Conservation (phyloP, 2,797 vertebrate genomes). For the Urosaurus nigricauda region DNA sequence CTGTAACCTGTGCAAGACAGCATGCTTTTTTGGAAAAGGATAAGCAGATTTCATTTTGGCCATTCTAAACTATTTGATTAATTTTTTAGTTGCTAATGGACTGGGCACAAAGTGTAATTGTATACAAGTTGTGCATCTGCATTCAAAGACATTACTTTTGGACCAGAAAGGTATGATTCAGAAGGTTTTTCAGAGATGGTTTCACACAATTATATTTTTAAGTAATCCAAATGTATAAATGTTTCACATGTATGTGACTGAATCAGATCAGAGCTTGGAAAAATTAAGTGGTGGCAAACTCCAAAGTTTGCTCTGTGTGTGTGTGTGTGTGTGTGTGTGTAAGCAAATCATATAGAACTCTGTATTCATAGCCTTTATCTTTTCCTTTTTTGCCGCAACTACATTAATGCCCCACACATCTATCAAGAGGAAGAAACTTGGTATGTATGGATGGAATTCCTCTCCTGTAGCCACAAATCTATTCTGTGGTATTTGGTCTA, state of each 20-base stretch:
- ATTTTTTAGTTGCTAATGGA: conserved; percentile 55
- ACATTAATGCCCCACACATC: not conserved
- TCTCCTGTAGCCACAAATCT: not conserved
- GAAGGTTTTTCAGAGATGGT: conserved; percentile 45
- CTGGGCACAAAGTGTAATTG: conserved; percentile 11
- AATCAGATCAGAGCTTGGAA: conserved; percentile 41
- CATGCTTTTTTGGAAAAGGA: conserved; percentile 55
- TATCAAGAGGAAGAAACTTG: not conserved
- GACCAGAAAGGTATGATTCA: conserved; percentile 42
- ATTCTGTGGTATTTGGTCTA: not conserved
- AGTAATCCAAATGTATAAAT: conserved; percentile 41
- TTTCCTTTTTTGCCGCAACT: not conserved
- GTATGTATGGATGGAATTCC: not conserved
- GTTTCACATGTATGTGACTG: conserved; percentile 3
- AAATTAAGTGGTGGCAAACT: not conserved
- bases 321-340: conserved; percentile 18
- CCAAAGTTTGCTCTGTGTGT: not conserved
- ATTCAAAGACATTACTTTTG: conserved; percentile 48
- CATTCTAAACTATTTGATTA: conserved; percentile 54
- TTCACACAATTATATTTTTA: conserved; percentile 47
- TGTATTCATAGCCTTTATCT: not conserved
- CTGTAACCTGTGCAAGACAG: conserved; percentile 19
- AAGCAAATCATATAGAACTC: not conserved
- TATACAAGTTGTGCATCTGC: conserved; percentile 46
- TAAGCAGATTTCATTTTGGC: conserved; percentile 52